A percentile compares a stretch with the other conserved stretches of the same genome.
Evolutionary conservation across 2,888 invertebrate species (phyloP).

Genomic region (Drosophila mayaguana): DNA sequence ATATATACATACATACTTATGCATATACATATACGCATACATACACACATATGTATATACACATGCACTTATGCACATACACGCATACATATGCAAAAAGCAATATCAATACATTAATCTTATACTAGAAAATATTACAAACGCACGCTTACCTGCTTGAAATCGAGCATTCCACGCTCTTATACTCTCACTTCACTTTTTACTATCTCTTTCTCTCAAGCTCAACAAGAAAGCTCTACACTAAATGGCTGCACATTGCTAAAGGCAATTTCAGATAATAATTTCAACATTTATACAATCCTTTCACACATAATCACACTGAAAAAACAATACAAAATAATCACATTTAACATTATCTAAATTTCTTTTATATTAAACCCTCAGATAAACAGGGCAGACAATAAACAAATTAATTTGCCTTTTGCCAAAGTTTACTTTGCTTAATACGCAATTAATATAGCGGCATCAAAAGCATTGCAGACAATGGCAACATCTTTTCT

Average conservation of each 20-base stretch:
- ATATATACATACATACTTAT: not conserved
- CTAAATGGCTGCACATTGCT: not conserved
- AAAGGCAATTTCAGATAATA: not conserved
- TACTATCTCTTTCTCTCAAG: not conserved
- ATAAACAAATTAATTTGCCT: not conserved
- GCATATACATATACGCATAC: not conserved
- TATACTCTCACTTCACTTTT: not conserved
- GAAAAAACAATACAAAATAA: not conserved
- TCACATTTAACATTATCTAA: not conserved
- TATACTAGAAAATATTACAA: not conserved
- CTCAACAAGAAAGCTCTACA: not conserved
- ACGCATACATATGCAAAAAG: too few species aligned
- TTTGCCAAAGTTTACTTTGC: not conserved
- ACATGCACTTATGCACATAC: not conserved
- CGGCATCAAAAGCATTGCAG: slow-evolving; percentile 5
- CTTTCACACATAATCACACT: not conserved
- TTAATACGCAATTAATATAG: not conserved
- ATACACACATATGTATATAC: not conserved
- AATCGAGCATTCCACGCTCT: not conserved
- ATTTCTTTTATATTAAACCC: too few species aligned
- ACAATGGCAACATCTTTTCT: not conserved
- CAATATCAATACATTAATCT: not conserved
- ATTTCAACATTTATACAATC: not conserved
- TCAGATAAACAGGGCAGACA: too few species aligned
- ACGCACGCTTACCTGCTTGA: not conserved